Evolutionary conservation across 2,797 vertebrate species (phyloP).

Genomic region (Tachyglossus aculeatus): DNA sequence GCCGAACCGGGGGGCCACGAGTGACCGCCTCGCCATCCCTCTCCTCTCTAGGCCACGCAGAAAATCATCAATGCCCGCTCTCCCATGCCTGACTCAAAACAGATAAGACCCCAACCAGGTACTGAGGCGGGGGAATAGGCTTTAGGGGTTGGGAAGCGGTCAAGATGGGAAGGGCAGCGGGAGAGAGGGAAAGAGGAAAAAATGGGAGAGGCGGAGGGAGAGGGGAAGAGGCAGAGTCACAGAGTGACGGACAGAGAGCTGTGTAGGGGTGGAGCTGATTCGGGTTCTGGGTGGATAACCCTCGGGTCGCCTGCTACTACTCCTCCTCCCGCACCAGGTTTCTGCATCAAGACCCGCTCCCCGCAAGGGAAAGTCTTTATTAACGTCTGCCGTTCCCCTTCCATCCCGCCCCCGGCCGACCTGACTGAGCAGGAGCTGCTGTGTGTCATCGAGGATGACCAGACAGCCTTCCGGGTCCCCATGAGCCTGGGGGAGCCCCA

Average conservation of each 20-base stretch:
- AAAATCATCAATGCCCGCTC: conserved; percentile 65
- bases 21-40: not conserved
- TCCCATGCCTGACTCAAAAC: conserved; percentile 48
- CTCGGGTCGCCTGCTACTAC: too few relatives aligned
- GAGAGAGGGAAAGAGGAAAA: not conserved
- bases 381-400: conserved; percentile 86
- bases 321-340: conserved; percentile 71
- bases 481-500: conserved; percentile 93
- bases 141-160: not conserved
- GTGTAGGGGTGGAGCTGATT: not conserved
- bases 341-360: conserved; percentile 85
- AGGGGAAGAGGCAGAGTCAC: not conserved
- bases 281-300: not conserved
- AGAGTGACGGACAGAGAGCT: too few relatives aligned
- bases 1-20: not conserved
- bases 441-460: conserved; percentile 86
- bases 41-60: conserved; percentile 60
- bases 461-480: conserved; percentile 85
- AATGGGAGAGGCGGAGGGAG: not conserved
- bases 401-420: conserved; percentile 82
- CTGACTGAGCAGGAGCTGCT: conserved; percentile 82
- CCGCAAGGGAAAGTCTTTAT: conserved; percentile 83
- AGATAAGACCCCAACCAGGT: conserved; percentile 73
- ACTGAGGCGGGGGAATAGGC: conserved; percentile 3
- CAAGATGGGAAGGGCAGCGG: not conserved